These are phyloP conservation scores for Hipposideros larvatus DNA, from an alignment of 2,797 vertebrate genomes.

Conservation along the genomic window DNA sequence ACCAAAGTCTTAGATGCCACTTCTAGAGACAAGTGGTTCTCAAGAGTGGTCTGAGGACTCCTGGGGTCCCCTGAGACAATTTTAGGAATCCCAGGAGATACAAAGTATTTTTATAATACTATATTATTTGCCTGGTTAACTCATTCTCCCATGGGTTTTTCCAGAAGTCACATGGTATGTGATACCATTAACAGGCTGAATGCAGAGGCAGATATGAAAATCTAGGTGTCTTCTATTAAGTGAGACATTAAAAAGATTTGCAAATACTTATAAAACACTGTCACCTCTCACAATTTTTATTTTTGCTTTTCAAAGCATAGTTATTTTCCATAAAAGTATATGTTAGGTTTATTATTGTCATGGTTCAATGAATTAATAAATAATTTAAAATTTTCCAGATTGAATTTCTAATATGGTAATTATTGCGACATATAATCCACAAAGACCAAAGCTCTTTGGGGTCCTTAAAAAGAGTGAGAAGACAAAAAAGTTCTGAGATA, in stretches of 20 bases:
- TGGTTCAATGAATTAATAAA: background rate
- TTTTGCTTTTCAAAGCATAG: background rate
- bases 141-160: too few relatives aligned
- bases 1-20: too few relatives aligned
- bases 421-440: background rate
- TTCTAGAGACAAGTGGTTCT: too few relatives aligned
- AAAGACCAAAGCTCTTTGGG: background rate
- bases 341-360: background rate
- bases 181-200: background rate
- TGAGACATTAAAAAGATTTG: background rate
- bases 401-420: conserved; percentile 15
- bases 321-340: conserved; percentile 55
- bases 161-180: too few relatives aligned
- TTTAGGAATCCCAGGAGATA: too few relatives aligned
- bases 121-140: too few relatives aligned
- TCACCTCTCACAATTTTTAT: background rate
- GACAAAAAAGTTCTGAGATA: background rate
- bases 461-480: background rate
- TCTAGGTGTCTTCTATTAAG: background rate
- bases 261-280: conserved; percentile 4
- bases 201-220: background rate
- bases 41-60: too few relatives aligned
- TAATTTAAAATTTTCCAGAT: background rate
- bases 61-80: too few relatives aligned
- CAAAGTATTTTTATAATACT: too few relatives aligned